Percentiles rank a stretch among this genome's conserved stretches.
These are phyloP conservation scores for Hippocampus mohnikei DNA, from an alignment of 2,113 vertebrate genomes.

Conservation along the genomic window DNA sequence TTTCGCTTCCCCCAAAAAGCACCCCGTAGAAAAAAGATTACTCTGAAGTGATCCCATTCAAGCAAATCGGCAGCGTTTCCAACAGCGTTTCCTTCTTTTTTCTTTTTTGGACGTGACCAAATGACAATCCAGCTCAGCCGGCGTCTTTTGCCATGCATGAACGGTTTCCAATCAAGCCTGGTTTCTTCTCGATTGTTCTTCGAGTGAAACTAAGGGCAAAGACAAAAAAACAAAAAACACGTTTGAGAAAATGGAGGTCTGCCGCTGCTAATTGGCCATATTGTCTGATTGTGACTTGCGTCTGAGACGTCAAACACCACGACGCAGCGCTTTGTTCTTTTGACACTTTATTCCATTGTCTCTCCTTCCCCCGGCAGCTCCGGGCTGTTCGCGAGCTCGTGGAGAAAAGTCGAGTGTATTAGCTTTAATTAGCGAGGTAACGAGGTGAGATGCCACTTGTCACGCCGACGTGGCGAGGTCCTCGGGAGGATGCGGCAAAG, in stretches of 20 bases:
- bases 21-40: background rate
- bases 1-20: no score
- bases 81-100: background rate
- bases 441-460: constrained; percentile 18
- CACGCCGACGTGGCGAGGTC: background rate
- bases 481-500: constrained; percentile 20
- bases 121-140: background rate
- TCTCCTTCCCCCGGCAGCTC: background rate
- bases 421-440: constrained; percentile 30
- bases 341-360: background rate
- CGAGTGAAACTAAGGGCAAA: background rate
- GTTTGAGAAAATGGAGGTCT: background rate
- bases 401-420: constrained; percentile 4
- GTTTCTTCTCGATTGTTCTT: background rate
- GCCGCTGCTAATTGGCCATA: constrained; percentile 14
- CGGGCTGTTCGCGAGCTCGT: background rate
- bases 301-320: background rate
- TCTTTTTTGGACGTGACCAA: background rate
- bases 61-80: background rate
- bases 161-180: background rate
- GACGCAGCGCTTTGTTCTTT: background rate
- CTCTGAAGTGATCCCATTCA: background rate
- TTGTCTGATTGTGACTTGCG: constrained; percentile 5
- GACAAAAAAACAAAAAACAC: background rate
- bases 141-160: background rate